Percentiles rank a stretch among this genome's conserved stretches.
phyloP scores from a whole-genome alignment of 2,797 vertebrate species.

The Eulemur mongoz region DNA sequence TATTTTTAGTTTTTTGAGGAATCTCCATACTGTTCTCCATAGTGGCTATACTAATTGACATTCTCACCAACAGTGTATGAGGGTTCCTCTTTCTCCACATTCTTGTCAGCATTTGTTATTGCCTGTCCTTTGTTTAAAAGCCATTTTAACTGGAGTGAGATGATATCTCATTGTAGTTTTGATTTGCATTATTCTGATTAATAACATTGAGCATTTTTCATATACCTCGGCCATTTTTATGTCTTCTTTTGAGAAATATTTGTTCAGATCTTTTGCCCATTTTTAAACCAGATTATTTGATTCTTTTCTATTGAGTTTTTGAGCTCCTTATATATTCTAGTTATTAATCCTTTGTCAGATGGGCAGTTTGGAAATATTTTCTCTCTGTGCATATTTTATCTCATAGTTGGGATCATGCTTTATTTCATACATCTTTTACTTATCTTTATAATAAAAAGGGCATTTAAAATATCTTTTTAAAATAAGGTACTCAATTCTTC shows the following conservation, averaged over 20 bases:
- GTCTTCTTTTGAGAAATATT: background rate
- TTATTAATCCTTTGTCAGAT: background rate
- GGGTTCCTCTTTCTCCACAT: background rate
- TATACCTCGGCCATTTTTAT: background rate
- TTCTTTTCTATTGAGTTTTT: background rate
- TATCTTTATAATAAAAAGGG: background rate
- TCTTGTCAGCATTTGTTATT: background rate
- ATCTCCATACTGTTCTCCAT: background rate
- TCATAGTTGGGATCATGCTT: background rate
- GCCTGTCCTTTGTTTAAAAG: background rate
- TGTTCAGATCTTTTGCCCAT: background rate
- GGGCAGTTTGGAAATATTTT: background rate
- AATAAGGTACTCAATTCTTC: background rate
- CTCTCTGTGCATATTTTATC: background rate
- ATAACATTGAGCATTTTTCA: background rate
- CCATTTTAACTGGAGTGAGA: background rate
- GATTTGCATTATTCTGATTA: background rate
- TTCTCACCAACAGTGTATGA: background rate
- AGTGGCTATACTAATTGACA: background rate
- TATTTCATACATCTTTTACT: background rate
- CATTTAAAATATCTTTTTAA: conserved; percentile 2
- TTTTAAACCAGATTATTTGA: background rate
- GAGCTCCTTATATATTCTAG: background rate
- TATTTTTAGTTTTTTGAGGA: background rate
- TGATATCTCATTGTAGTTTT: background rate